Base-by-base conservation (phyloP, 2,113 vertebrate genomes). In the Coreoperca whiteheadi region DNA sequence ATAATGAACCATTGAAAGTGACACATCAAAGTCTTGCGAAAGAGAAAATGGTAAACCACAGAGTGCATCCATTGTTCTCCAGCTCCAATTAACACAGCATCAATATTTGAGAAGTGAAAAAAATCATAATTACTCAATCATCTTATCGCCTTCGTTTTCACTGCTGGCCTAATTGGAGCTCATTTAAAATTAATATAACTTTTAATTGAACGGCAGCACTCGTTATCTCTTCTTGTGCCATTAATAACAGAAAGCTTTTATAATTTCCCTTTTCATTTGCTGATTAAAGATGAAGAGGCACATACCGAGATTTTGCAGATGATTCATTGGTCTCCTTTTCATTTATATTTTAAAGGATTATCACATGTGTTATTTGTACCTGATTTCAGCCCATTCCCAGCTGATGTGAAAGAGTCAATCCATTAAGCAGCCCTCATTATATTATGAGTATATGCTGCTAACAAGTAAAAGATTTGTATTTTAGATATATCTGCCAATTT, bases 101-200 rank as follows among this genome's bases (percentile, higher is more conserved):
- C 92, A 93, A 91, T 94, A 92, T 94, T 94, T 93, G 74, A 93
- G 60, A 69, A 88, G 78, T 77, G 51, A 90, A 92, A 80, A n/a
- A 91, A 93, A 78, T 83, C 81, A 56, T 92, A 92, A 93, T 93
- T 85, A 90, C 88, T 92, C 90, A 86, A 90, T 94, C 91, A 90
- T 93, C 90, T 89, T 93, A 93, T 93, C 86, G 68, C 92, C 87
- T 89, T 88, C 64, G 25, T 92, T 90, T 95, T 92, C 89, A 91
- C 81, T 82, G 77, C 83, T 85, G 83, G 79, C 73, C 89, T 94
- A 94, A 95, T 93, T 92, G 91, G 77, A 89, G 91, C 88, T 95
- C 84, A 93, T 95, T 95, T 91, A 81, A 93, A 95, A 95, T 94
- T 94, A 89, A 96, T 95, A 92, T 87, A 91, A 90, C 83, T 92